Evolutionary conservation across 2,113 vertebrate genomes (phyloP).

Genomic region (Morone chrysops): DNA sequence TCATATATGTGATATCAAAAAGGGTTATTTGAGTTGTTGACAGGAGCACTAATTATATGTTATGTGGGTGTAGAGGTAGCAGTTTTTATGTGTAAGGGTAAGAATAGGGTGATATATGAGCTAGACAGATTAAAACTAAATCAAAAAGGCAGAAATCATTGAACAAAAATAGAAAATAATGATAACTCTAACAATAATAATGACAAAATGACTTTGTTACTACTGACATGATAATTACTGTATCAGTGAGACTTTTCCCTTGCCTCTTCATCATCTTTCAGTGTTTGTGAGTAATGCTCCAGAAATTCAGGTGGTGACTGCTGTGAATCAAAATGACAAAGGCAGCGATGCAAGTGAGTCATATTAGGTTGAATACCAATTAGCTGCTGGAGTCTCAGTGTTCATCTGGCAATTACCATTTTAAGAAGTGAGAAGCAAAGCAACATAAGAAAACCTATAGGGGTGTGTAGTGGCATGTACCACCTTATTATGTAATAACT

Average conservation of each 20-base stretch:
- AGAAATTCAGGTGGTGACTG: slow-evolving; percentile 13
- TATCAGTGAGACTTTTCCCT: not conserved
- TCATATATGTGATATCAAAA: not conserved
- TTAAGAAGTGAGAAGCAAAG: slow-evolving; percentile 12
- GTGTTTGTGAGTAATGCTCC: slow-evolving; percentile 16
- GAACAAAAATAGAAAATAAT: not conserved
- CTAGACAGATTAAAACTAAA: not conserved
- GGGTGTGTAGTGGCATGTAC: too few species aligned
- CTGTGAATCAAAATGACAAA: slow-evolving; percentile 43
- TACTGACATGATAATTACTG: slow-evolving; percentile 20
- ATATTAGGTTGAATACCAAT: slow-evolving; percentile 30
- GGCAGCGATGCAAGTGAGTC: slow-evolving; percentile 22
- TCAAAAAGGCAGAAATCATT: not conserved
- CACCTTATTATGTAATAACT: too few species aligned
- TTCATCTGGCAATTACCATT: slow-evolving; percentile 11
- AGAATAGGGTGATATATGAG: not conserved
- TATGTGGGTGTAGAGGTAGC: not conserved
- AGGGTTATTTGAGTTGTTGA: not conserved
- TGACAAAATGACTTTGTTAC: not conserved
- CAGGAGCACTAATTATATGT: not conserved
- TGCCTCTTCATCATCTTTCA: not conserved
- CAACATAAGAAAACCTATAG: not conserved
- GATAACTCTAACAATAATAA: not conserved
- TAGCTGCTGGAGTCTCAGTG: slow-evolving; percentile 2
- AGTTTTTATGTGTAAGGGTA: not conserved